A percentile compares a stretch with the other conserved stretches of the same genome.
Conservation (phyloP, 1,140 invertebrate species). For the Drosophila tsacasi region DNA sequence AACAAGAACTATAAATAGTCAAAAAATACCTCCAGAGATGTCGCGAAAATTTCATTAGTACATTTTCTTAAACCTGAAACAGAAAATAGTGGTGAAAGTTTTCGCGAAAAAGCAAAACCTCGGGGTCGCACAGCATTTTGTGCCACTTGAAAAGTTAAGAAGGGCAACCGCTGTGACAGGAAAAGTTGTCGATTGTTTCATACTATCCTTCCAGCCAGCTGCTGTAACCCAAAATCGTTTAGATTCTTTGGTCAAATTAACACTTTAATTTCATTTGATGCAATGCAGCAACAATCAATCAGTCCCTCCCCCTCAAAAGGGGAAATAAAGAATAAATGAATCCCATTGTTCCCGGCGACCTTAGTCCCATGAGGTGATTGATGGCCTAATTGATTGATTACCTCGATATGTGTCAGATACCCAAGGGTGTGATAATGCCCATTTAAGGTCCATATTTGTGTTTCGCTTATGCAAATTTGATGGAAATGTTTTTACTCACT, state of each 20-base stretch:
- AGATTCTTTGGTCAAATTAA: constrained; percentile 33
- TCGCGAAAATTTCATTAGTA: constrained; percentile 41
- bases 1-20: constrained; percentile 45
- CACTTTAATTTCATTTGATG: constrained; percentile 49
- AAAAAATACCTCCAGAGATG: constrained; percentile 29
- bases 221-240: constrained; percentile 2
- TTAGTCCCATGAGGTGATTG: constrained; percentile 38
- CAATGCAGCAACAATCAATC: constrained; percentile 46
- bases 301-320: not conserved
- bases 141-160: constrained; percentile 33
- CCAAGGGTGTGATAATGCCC: constrained; percentile 33
- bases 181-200: constrained; percentile 41
- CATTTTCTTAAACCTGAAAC: constrained; percentile 30
- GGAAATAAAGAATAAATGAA: constrained; percentile 2
- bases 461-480: constrained; percentile 45
- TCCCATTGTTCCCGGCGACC: constrained; percentile 3
- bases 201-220: constrained; percentile 21
- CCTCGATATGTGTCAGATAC: constrained; percentile 14
- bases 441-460: constrained; percentile 38
- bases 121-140: constrained; percentile 7
- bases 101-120: constrained; percentile 12
- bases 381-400: constrained; percentile 61
- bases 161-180: constrained; percentile 40
- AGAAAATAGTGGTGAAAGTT: constrained; percentile 36
- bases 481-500: constrained; percentile 31